A percentile compares a stretch with the other conserved stretches of the same genome.
Conservation (phyloP, 2,888 invertebrate genomes). For the Idaea biselata region DNA sequence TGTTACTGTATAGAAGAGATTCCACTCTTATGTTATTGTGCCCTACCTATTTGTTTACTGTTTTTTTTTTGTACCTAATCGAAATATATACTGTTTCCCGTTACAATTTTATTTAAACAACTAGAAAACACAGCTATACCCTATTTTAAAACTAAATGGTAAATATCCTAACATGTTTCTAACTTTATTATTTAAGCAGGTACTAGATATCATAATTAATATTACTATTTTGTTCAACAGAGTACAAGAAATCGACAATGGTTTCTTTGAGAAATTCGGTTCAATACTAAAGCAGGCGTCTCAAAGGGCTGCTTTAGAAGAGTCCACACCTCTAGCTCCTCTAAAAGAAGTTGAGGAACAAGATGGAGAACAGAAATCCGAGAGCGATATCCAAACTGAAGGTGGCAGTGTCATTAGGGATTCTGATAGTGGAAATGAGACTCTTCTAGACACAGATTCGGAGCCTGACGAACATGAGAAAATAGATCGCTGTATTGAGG, state of each 20-base stretch:
- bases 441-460: slow-evolving; percentile 83
- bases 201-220: slow-evolving; percentile 1
- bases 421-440: slow-evolving; percentile 78
- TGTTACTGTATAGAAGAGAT: background rate
- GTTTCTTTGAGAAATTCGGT: slow-evolving; percentile 92
- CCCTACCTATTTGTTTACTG: background rate
- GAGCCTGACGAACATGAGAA: slow-evolving; percentile 84
- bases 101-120: slow-evolving; percentile 2
- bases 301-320: slow-evolving; percentile 79
- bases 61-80: background rate
- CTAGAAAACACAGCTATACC: background rate
- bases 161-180: slow-evolving; percentile 8
- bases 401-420: slow-evolving; percentile 57
- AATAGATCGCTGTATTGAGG: slow-evolving; percentile 82
- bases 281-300: slow-evolving; percentile 84
- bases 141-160: slow-evolving; percentile 9
- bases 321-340: slow-evolving; percentile 79
- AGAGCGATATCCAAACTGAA: slow-evolving; percentile 61
- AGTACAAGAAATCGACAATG: slow-evolving; percentile 90
- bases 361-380: slow-evolving; percentile 64
- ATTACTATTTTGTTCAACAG: slow-evolving; percentile 68
- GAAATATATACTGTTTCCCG: slow-evolving; percentile 8
- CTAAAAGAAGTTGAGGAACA: slow-evolving; percentile 68
- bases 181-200: background rate
- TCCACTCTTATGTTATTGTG: background rate